These are phyloP conservation scores for Hydrochoerus hydrochaeris DNA, from an alignment of 2,113 vertebrate species.

Conservation along the genomic window DNA sequence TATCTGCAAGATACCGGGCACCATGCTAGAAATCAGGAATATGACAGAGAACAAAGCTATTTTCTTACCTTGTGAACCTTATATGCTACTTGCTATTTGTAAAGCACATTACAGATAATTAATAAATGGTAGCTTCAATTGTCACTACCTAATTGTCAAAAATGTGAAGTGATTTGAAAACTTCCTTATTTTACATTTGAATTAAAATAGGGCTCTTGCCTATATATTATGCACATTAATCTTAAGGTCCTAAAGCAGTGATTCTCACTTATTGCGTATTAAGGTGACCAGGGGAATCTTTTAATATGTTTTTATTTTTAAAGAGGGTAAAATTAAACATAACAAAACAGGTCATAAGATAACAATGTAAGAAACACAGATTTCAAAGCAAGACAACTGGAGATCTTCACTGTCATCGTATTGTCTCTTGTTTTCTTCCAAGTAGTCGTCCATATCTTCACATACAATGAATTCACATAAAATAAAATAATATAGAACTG, in stretches of 20 bases:
- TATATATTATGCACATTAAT: not conserved
- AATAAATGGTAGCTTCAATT: not conserved
- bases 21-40: not conserved
- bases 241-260: not conserved
- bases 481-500: too few relatives aligned
- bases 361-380: too few relatives aligned
- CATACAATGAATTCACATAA: too few relatives aligned
- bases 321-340: too few relatives aligned
- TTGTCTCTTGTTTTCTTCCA: too few relatives aligned
- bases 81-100: not conserved
- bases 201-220: not conserved
- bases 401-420: too few relatives aligned
- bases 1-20: not conserved
- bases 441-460: too few relatives aligned
- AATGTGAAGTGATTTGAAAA: not conserved
- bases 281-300: not conserved
- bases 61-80: not conserved
- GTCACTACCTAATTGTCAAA: not conserved
- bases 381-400: too few relatives aligned
- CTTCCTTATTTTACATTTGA: conserved; percentile 31
- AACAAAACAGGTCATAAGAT: too few relatives aligned
- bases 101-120: not conserved
- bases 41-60: not conserved
- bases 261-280: not conserved
- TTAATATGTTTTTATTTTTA: too few relatives aligned